These are phyloP conservation scores for Hymenopus coronatus DNA, from an alignment of 2,888 invertebrate genomes.

Conservation along the genomic window DNA sequence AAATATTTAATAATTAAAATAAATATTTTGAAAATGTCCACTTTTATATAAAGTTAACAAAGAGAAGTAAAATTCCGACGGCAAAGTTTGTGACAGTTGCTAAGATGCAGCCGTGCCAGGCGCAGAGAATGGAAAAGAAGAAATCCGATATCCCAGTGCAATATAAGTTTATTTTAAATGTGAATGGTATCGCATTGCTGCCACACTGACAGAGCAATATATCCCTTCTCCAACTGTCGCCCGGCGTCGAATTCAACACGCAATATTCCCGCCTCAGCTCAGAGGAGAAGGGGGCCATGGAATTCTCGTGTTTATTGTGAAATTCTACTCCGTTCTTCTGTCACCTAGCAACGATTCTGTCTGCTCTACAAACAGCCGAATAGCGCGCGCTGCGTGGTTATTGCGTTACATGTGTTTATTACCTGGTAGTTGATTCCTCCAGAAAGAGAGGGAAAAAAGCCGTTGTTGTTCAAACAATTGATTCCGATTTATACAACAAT, in stretches of 20 bases:
- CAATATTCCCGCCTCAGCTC: neutral
- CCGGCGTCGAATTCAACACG: neutral
- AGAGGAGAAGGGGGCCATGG: neutral
- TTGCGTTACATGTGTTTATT: too few species aligned
- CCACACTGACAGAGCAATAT: neutral
- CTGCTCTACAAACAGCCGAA: neutral
- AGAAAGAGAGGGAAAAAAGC: too few species aligned
- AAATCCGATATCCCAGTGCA: neutral
- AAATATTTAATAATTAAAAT: too few species aligned
- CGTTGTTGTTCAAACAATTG: too few species aligned
- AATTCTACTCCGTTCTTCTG: neutral
- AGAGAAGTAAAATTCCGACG: too few species aligned
- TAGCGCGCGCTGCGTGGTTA: too few species aligned
- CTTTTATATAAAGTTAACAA: too few species aligned
- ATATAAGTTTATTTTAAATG: neutral
- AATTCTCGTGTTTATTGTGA: neutral
- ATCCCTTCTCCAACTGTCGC: neutral
- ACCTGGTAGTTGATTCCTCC: too few species aligned
- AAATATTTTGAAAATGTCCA: too few species aligned
- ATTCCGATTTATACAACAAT: neutral
- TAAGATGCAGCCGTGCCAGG: neutral
- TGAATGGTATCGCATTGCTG: neutral
- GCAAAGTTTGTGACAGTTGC: too few species aligned
- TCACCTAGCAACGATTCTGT: neutral
- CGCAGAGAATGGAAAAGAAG: neutral